A percentile compares a stretch with the other conserved stretches of the same genome.
Evolutionary conservation across 2,797 vertebrate species (phyloP).

Genomic region (Rhyacichthys aspro): DNA sequence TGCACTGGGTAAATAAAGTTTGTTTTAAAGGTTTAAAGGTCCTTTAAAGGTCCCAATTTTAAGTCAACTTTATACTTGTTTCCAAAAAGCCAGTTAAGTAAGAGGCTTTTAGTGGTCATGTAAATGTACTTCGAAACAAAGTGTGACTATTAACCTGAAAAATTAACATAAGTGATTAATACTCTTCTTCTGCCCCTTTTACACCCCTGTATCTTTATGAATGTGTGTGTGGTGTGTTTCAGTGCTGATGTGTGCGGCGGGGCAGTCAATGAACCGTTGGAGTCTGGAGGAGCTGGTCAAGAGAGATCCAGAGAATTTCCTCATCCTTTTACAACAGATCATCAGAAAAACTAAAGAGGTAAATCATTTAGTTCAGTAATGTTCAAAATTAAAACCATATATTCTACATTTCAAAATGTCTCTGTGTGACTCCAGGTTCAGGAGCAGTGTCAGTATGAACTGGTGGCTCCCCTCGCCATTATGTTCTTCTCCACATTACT

Average conservation of each 20-base stretch:
- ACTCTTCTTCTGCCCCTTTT: no score
- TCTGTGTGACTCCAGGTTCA: slow-evolving; percentile 82
- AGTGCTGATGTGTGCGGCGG: slow-evolving; percentile 77
- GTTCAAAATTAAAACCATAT: no score
- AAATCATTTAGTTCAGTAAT: background rate
- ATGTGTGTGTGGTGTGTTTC: slow-evolving; percentile 35
- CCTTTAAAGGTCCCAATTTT: no score
- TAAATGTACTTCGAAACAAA: background rate
- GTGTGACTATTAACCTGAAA: no score
- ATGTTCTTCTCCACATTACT: slow-evolving; percentile 92
- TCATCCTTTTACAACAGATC: slow-evolving; percentile 95
- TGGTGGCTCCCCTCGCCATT: slow-evolving; percentile 89
- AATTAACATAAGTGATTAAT: no score
- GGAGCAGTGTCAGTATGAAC: slow-evolving; percentile 89
- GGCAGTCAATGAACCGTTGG: slow-evolving; percentile 96
- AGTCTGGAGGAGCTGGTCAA: slow-evolving; percentile 95
- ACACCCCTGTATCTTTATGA: slow-evolving; percentile 1
- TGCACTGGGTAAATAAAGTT: background rate
- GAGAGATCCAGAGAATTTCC: slow-evolving; percentile 90
- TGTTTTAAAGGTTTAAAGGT: no score
- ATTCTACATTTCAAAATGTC: background rate
- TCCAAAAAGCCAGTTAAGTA: no score
- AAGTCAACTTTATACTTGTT: no score
- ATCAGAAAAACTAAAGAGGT: slow-evolving; percentile 90
- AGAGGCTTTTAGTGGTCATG: no score